Conservation (phyloP, 2,888 invertebrate genomes). For the Embidobia sp. region DNA sequence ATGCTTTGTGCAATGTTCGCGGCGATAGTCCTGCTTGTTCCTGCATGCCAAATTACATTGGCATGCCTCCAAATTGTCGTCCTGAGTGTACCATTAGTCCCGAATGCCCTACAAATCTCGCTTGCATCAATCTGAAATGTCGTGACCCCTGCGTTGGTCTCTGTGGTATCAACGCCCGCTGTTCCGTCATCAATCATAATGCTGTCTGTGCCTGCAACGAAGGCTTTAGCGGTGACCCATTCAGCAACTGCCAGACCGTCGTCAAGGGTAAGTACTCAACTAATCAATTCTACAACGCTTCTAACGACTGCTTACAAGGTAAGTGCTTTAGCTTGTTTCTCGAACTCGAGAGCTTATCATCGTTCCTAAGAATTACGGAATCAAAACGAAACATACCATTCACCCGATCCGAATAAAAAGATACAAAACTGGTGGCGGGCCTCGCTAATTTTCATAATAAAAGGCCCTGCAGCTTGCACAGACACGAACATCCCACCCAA, state of each 20-base stretch:
- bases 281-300: constrained; percentile 16
- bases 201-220: constrained; percentile 84
- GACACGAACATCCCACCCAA: constrained; percentile 42
- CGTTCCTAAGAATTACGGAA: constrained; percentile 34
- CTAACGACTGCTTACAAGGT: constrained; percentile 64
- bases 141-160: constrained; percentile 84
- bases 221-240: constrained; percentile 84
- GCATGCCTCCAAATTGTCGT: constrained; percentile 84
- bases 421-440: constrained; percentile 68
- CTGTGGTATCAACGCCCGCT: constrained; percentile 83
- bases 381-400: constrained; percentile 4
- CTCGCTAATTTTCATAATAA: constrained; percentile 51
- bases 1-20: constrained; percentile 83
- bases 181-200: constrained; percentile 84
- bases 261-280: constrained; percentile 73
- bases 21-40: constrained; percentile 84
- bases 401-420: neutral
- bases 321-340: constrained; percentile 70
- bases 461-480: constrained; percentile 40
- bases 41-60: constrained; percentile 83
- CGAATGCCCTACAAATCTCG: constrained; percentile 83
- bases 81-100: constrained; percentile 85
- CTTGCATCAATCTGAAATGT: constrained; percentile 85
- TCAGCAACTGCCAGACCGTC: constrained; percentile 78
- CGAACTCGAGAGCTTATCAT: constrained; percentile 44